Evolutionary conservation across 64 coral and sea anemone genomes (phyloP), one percentile per base, ranked within the genome.

Genomic region (Exaiptasia diaphana): DNA sequence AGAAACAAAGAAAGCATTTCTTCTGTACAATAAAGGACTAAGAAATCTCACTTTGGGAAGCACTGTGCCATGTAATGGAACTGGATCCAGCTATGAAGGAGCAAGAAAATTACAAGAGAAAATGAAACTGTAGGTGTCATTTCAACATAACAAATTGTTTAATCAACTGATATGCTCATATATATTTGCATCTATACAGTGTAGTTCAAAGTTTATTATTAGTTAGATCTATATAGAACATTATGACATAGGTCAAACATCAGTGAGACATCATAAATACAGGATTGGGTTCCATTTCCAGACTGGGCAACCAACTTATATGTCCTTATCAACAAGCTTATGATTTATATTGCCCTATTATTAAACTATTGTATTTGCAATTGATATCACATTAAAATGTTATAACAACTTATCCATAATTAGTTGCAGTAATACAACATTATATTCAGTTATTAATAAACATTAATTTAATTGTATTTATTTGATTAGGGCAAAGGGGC

Each of bases 1-100:
- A 33, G 82, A 94, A 18, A 79, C 41, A 15, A 68, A 22, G 25
- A 74, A 85, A 33, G 86, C 86, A 29, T 78, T 94, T 38, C 85
- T 82, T n/a, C 74, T 84, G 2, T 94, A 94, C 81, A 77, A 89
- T 22, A 94, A 94, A 74, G 91, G 91, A 0, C 52, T 93, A 2
- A 71, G 91, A 5, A 82, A 62, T 52, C 79, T 93, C 33, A 63
- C 78, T 10, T 71, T 77, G 9, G 91, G 91, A 34, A 76, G 79
- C 38, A 93, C 78, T 84, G 67, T 88, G 15, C 34, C 80, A 20
- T 40, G 73, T 32, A 69, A 52, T 62, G 73, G 85, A 15, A 37
- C 78, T 36, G 91, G 72, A 64, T 1, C 40, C 44, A 70, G 82
- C 29, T 56, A 57, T 23, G 78, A 88, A 27, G 61, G 68, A 14